A percentile compares a stretch with the other conserved stretches of the same genome.
phyloP scores from a whole-genome alignment of 2,888 invertebrate species.

The Lithosia quadra region DNA sequence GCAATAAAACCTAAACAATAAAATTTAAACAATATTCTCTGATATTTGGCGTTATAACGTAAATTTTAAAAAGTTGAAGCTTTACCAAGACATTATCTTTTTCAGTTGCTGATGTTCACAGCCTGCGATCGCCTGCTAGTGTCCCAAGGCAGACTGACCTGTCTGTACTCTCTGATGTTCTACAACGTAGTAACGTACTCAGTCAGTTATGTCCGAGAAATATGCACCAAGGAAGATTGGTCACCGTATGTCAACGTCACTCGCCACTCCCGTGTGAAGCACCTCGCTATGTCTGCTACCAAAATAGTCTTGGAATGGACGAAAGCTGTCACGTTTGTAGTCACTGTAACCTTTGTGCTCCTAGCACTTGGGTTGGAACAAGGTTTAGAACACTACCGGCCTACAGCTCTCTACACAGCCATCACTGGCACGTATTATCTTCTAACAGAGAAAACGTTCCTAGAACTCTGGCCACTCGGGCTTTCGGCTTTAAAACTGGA shows the following conservation, averaged over 20 bases:
- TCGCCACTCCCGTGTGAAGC: slow-evolving; percentile 90
- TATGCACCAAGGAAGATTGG: slow-evolving; percentile 92
- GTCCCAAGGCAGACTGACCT: slow-evolving; percentile 88
- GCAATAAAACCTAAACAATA: too few relatives aligned
- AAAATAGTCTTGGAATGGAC: slow-evolving; percentile 94
- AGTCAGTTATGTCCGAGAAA: slow-evolving; percentile 91
- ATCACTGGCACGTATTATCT: slow-evolving; percentile 91
- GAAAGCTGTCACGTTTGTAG: slow-evolving; percentile 92
- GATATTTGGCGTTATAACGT: neutral
- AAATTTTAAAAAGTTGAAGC: neutral
- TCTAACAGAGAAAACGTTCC: slow-evolving; percentile 90
- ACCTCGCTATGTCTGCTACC: slow-evolving; percentile 93
- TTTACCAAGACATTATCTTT: slow-evolving; percentile 27
- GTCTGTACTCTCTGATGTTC: slow-evolving; percentile 92
- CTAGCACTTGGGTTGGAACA: slow-evolving; percentile 92
- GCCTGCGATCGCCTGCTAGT: slow-evolving; percentile 90
- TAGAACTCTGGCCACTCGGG: slow-evolving; percentile 88
- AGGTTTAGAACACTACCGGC: slow-evolving; percentile 91
- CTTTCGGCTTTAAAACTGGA: slow-evolving; percentile 88
- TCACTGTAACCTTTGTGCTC: slow-evolving; percentile 92
- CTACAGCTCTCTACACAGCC: slow-evolving; percentile 88
- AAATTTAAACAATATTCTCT: too few relatives aligned
- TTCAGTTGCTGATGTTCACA: slow-evolving; percentile 90
- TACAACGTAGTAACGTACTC: slow-evolving; percentile 94
- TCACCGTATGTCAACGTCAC: slow-evolving; percentile 92